Conservation (phyloP, 2,113 vertebrate species). For the Hypomesus transpacificus region DNA sequence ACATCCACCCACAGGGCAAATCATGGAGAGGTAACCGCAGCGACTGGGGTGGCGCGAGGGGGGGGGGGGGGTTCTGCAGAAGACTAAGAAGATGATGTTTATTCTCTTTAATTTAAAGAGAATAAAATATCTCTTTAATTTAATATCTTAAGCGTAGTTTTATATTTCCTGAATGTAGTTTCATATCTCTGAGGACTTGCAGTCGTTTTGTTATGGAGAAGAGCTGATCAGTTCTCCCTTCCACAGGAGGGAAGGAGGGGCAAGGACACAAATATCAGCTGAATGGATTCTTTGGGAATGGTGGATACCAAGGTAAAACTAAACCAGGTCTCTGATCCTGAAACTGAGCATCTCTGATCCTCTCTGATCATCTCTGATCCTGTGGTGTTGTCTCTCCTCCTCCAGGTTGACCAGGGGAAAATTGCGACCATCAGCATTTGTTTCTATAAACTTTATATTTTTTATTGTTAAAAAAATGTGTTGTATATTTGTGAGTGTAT, state of each 20-base stretch:
- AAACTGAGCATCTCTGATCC: neutral
- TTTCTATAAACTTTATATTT: conserved; percentile 20
- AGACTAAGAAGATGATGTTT: too few species aligned
- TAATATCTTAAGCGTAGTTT: too few species aligned
- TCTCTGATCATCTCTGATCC: neutral
- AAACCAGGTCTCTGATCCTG: neutral
- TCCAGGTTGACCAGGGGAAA: conserved; percentile 55
- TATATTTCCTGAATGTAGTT: too few species aligned
- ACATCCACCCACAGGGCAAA: conserved; percentile 60
- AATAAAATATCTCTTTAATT: too few species aligned
- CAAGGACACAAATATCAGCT: conserved; percentile 70
- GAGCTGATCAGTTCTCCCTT: conserved; percentile 1
- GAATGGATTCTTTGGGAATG: conserved; percentile 73
- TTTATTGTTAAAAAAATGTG: conserved; percentile 26
- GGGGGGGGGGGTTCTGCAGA: too few species aligned
- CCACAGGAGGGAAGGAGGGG: conserved; percentile 59
- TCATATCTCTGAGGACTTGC: too few species aligned
- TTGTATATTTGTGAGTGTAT: conserved; percentile 44
- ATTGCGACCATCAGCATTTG: conserved; percentile 14
- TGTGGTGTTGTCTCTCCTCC: conserved; percentile 14
- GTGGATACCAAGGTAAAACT: conserved; percentile 67
- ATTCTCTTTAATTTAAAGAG: too few species aligned
- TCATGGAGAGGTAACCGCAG: conserved; percentile 30
- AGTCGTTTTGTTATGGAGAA: too few species aligned
- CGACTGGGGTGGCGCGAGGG: too few species aligned